Evolutionary conservation across 1,140 invertebrate species (phyloP).

Genomic region (Philaenus spumarius): DNA sequence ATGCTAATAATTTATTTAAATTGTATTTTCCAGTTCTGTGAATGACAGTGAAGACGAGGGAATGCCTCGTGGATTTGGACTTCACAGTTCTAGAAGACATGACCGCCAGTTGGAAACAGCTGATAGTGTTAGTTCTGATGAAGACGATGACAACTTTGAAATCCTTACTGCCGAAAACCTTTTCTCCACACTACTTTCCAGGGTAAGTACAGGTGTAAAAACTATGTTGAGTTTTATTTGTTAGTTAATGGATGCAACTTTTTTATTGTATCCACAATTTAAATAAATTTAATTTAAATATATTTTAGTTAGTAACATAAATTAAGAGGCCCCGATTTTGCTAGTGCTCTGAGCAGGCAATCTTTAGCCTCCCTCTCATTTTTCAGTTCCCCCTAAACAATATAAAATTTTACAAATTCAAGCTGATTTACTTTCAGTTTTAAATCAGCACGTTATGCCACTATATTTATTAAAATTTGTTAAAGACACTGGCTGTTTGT

Average conservation of each 20-base stretch:
- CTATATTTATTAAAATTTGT: too few species aligned
- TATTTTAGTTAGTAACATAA: constrained; percentile 2
- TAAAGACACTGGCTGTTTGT: too few species aligned
- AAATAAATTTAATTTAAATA: background rate
- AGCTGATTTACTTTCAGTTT: too few species aligned
- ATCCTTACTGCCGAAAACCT: constrained; percentile 83
- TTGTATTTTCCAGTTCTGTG: constrained; percentile 38
- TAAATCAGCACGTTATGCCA: too few species aligned
- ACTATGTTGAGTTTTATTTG: background rate
- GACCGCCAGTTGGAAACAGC: constrained; percentile 49
- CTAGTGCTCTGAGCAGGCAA: too few species aligned
- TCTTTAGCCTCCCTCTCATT: too few species aligned
- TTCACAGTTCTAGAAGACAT: constrained; percentile 28
- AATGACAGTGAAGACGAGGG: constrained; percentile 27
- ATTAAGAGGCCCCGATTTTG: too few species aligned
- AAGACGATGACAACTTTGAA: constrained; percentile 85
- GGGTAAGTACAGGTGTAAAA: constrained; percentile 56
- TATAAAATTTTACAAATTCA: too few species aligned
- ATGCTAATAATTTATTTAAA: too few species aligned
- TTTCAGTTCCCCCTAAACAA: too few species aligned
- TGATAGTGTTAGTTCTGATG: constrained; percentile 79
- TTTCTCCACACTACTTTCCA: constrained; percentile 76
- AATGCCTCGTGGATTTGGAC: constrained; percentile 27
- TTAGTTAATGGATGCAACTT: background rate
- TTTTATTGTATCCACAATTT: background rate